Conservation (phyloP, 2,797 vertebrate species). For the Heliangelus exortis region DNA sequence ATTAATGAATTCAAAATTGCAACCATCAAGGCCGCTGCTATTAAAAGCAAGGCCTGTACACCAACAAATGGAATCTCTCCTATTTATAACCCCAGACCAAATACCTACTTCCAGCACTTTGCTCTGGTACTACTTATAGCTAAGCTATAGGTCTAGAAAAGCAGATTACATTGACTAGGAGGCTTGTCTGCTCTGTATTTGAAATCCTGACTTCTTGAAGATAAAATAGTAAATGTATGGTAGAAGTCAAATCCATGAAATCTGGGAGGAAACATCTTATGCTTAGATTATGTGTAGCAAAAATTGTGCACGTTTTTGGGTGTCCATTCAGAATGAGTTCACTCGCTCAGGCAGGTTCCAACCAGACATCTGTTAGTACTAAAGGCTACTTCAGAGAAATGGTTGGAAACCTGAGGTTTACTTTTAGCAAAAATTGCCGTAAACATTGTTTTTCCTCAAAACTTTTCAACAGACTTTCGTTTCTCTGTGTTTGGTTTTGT, state of each 20-base stretch:
- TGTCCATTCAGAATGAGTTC: constrained; percentile 14
- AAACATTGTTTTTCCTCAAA: background rate
- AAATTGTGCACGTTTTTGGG: background rate
- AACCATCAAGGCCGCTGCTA: background rate
- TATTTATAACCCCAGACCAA: constrained; percentile 7
- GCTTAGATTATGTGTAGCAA: background rate
- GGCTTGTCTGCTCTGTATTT: background rate
- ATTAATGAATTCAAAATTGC: background rate
- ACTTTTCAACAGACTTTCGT: background rate
- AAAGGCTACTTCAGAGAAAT: background rate
- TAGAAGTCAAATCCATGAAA: background rate
- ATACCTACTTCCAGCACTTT: background rate
- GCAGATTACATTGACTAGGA: background rate
- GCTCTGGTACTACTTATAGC: background rate
- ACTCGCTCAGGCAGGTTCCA: constrained; percentile 5
- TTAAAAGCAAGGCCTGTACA: background rate
- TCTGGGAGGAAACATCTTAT: background rate
- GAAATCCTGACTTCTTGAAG: background rate
- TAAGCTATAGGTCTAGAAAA: constrained; percentile 21
- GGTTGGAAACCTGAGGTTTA: constrained; percentile 12
- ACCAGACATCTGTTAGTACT: constrained; percentile 24
- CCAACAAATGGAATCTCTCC: background rate
- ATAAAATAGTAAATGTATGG: background rate
- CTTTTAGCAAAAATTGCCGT: background rate
- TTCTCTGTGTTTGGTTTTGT: background rate